phyloP scores from a whole-genome alignment of 2,888 invertebrate species.

The Dolichopus griseipennis region DNA sequence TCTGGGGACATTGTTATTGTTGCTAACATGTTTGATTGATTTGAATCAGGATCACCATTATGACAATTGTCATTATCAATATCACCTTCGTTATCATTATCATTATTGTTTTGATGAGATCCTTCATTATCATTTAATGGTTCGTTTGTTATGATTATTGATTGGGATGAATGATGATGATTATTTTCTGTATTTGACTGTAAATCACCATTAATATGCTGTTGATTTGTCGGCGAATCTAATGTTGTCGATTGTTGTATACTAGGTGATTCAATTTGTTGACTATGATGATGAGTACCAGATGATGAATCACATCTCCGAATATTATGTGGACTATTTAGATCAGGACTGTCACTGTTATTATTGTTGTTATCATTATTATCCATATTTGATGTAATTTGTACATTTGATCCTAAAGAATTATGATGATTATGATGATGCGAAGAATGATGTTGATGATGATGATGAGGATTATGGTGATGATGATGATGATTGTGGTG shows the following conservation, averaged over 20 bases:
- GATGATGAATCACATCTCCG: conserved; percentile 30
- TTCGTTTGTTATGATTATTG: conserved; percentile 8
- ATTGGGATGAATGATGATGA: conserved; percentile 16
- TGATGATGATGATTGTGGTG: conserved; percentile 23
- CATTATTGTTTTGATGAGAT: not conserved
- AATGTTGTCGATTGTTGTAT: conserved; percentile 16
- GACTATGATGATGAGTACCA: conserved; percentile 17
- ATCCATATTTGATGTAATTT: conserved; percentile 29
- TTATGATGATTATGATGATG: conserved; percentile 22
- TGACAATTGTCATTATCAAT: conserved; percentile 11
- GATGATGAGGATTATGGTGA: conserved; percentile 20
- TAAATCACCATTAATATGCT: conserved; percentile 17
- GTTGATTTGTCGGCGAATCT: conserved; percentile 26
- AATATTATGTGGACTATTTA: conserved; percentile 34
- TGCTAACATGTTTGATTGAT: conserved; percentile 36
- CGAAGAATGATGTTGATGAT: conserved; percentile 25
- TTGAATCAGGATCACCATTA: conserved; percentile 16
- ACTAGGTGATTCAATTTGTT: conserved; percentile 23
- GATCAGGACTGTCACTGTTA: conserved; percentile 20
- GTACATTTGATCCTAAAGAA: conserved; percentile 24
- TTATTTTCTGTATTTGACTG: conserved; percentile 15
- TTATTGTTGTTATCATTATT: conserved; percentile 27
- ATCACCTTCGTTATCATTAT: not conserved
- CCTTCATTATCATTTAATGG: conserved; percentile 10
- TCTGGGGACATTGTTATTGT: conserved; percentile 40